A percentile compares a stretch with the other conserved stretches of the same genome.
Evolutionary conservation across 2,797 vertebrate genomes (phyloP).

Genomic region (Sebastes trivittatus): DNA sequence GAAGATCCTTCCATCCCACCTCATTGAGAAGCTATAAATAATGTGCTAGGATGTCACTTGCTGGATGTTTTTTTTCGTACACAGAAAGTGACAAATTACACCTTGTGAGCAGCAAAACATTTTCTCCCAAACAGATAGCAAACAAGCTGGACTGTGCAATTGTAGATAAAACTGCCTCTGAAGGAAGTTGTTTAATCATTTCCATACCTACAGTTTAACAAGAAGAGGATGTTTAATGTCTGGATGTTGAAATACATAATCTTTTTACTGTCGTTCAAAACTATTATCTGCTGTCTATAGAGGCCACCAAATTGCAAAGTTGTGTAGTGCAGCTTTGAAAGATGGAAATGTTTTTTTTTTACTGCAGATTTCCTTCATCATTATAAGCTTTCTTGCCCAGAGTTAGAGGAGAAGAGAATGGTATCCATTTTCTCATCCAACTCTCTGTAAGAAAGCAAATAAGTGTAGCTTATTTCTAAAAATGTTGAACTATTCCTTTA

Average conservation of each 20-base stretch:
- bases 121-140: neutral
- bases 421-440: neutral
- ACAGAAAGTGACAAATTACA: constrained; percentile 16
- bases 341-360: neutral
- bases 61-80: neutral
- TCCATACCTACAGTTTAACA: neutral
- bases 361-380: neutral
- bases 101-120: neutral
- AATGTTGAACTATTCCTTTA: neutral
- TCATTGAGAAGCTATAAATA: constrained; percentile 2
- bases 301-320: constrained; percentile 15
- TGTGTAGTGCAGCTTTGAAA: neutral
- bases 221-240: constrained; percentile 5
- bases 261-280: constrained; percentile 10
- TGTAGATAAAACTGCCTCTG: neutral
- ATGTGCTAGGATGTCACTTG: neutral
- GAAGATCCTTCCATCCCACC: neutral
- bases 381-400: neutral
- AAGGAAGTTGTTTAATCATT: neutral
- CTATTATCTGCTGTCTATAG: neutral
- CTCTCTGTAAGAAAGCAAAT: neutral
- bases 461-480: too few species aligned
- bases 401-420: neutral
- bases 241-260: neutral
- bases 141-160: neutral